Evolutionary conservation across 2,888 invertebrate species (phyloP), one percentile per base, ranked within the genome.

Genomic region (Scaeva pyrastri): DNA sequence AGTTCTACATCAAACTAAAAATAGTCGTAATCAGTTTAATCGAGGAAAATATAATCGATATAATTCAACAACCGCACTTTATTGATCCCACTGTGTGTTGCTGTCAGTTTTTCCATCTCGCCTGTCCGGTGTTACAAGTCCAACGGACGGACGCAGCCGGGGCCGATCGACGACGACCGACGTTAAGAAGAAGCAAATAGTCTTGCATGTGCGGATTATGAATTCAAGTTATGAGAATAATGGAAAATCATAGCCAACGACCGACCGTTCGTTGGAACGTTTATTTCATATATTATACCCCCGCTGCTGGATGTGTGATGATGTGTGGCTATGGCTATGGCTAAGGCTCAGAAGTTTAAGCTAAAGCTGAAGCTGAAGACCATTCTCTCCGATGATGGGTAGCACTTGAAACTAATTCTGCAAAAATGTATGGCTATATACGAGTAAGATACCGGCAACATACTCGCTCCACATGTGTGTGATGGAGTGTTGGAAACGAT

Each of bases 201-300:
- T 79, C 79, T 71, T 84, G 45, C 79, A 79, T 84, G 82, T 70
- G 77, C 77, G 82, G 86, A 86, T 86, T 86, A 86, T 86, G 86
- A 86, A 86, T 86, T 86, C 86, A 86, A 86, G 86, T 86, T 86
- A 86, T 86, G 82, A 71, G 86, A 86, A 86, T 82, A 86, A 86
- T 86, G 85, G 85, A 64, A 86, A 81, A 86, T 86, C 86, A 86
- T 86, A 86, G 86, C 52, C 82, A 81, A 82, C 60, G 72, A 31
- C 19, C 55, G 56, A 19, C 56, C 56, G 48, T 26, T 39, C 75
- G 85, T 43, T 81, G 81, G 76, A 86, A 82, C 86, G 86, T 86
- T 86, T 86, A 86, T 86, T 78, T 86, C 86, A 86, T 82, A 86
- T 78, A 8, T 31, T 82, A 82, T 86, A 86, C 86, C 85, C 68